Conservation (phyloP, 2,797 vertebrate species). For the Euphonia xanthogaster region DNA sequence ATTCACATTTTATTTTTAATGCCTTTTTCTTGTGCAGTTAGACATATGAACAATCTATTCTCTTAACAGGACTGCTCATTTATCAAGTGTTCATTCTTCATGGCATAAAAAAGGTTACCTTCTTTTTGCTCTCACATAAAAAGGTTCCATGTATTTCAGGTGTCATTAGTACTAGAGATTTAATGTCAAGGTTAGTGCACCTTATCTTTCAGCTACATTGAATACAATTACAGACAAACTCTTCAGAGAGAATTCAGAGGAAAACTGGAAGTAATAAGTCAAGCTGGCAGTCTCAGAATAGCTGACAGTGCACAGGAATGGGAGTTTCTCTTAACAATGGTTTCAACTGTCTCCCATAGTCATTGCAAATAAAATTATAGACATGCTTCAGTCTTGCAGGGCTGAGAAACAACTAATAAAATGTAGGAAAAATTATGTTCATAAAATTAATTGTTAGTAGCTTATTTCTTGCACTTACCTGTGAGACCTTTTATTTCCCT, state of each 20-base stretch:
- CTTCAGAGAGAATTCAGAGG: constrained; percentile 63
- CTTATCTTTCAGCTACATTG: constrained; percentile 61
- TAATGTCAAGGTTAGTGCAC: constrained; percentile 65
- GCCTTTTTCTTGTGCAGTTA: constrained; percentile 27
- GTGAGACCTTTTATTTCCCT: not conserved
- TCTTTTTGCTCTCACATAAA: constrained; percentile 18
- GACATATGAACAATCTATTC: not conserved
- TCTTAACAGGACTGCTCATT: constrained; percentile 21
- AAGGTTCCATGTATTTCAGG: constrained; percentile 29
- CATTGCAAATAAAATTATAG: constrained; percentile 56
- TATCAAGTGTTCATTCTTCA: constrained; percentile 46
- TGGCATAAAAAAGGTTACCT: constrained; percentile 24
- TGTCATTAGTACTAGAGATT: constrained; percentile 64
- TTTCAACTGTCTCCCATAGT: constrained; percentile 46
- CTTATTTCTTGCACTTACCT: not conserved
- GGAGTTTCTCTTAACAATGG: constrained; percentile 41
- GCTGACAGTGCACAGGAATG: constrained; percentile 43
- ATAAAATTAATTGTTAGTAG: constrained; percentile 45
- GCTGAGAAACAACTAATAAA: constrained; percentile 36
- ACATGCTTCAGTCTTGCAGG: constrained; percentile 6
- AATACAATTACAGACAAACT: constrained; percentile 57
- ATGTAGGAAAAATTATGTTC: not conserved
- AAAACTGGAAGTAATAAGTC: constrained; percentile 62
- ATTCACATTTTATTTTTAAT: not conserved
- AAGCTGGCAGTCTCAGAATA: constrained; percentile 11